A percentile compares a stretch with the other conserved stretches of the same genome.
phyloP scores from a whole-genome alignment of 2,113 vertebrate species.

The Narcine bancroftii region DNA sequence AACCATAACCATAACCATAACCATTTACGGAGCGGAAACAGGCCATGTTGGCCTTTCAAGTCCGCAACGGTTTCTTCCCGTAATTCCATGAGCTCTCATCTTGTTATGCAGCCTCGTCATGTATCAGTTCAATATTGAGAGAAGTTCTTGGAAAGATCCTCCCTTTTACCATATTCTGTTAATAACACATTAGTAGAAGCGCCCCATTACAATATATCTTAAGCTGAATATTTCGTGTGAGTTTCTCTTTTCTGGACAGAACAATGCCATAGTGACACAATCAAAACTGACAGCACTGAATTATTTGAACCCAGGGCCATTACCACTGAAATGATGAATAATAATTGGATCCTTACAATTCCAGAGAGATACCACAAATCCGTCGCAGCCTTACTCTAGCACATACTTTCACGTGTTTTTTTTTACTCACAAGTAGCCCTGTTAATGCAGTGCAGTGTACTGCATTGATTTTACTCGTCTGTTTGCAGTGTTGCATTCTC shows the following conservation, averaged over 20 bases:
- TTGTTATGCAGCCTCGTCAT: too few species aligned
- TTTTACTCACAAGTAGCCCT: not conserved
- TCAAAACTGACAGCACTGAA: not conserved
- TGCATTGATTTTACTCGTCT: not conserved
- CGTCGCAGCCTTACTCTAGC: not conserved
- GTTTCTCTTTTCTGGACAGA: not conserved
- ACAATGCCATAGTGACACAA: not conserved
- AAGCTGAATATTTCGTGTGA: not conserved
- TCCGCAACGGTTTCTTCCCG: too few species aligned
- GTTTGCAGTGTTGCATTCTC: not conserved
- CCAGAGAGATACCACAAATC: not conserved
- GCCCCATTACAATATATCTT: not conserved
- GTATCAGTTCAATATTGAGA: not conserved
- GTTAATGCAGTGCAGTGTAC: not conserved
- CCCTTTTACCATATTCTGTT: not conserved
- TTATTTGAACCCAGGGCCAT: not conserved
- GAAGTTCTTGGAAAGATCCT: not conserved
- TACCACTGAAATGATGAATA: not conserved
- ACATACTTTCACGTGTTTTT: not conserved
- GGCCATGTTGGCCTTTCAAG: too few species aligned
- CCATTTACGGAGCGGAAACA: too few species aligned
- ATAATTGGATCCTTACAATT: not conserved
- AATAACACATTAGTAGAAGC: not conserved
- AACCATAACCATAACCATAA: too few species aligned
- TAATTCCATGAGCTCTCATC: too few species aligned